These are phyloP conservation scores for Sciaenops ocellatus DNA, from an alignment of 2,797 vertebrate species.

Conservation along the genomic window DNA sequence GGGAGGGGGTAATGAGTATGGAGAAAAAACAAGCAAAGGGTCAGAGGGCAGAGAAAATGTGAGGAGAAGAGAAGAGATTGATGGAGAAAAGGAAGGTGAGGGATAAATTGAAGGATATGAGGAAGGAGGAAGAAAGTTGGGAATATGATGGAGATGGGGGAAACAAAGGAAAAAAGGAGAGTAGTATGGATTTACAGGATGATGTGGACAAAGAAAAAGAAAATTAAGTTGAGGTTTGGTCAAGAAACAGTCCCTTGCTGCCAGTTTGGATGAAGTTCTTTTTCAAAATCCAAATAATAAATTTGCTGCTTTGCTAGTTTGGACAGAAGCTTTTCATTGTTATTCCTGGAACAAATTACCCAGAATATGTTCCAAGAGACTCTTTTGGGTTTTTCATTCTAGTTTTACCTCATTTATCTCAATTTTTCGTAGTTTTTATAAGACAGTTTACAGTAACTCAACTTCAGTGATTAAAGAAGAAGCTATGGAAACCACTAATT, in stretches of 20 bases:
- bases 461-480: slow-evolving; percentile 3
- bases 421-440: slow-evolving; percentile 19
- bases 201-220: background rate
- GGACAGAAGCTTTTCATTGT: slow-evolving; percentile 36
- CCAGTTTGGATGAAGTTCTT: slow-evolving; percentile 23
- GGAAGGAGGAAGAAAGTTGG: background rate
- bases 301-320: slow-evolving; percentile 43
- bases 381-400: background rate
- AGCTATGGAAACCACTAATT: slow-evolving; percentile 6
- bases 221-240: background rate
- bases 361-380: slow-evolving; percentile 26
- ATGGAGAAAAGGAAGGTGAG: background rate
- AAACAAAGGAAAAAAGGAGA: background rate
- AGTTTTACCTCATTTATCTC: slow-evolving; percentile 10
- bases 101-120: background rate
- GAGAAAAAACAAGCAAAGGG: background rate
- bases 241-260: slow-evolving; percentile 6
- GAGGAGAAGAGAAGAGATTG: background rate
- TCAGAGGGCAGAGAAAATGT: background rate
- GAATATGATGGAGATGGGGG: background rate
- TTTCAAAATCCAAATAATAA: slow-evolving; percentile 29
- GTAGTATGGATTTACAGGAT: background rate
- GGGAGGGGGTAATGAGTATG: background rate
- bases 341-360: slow-evolving; percentile 32
- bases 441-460: slow-evolving; percentile 5